Conservation (phyloP, 1,140 invertebrate genomes). For the Zaprionus camerounensis region DNA sequence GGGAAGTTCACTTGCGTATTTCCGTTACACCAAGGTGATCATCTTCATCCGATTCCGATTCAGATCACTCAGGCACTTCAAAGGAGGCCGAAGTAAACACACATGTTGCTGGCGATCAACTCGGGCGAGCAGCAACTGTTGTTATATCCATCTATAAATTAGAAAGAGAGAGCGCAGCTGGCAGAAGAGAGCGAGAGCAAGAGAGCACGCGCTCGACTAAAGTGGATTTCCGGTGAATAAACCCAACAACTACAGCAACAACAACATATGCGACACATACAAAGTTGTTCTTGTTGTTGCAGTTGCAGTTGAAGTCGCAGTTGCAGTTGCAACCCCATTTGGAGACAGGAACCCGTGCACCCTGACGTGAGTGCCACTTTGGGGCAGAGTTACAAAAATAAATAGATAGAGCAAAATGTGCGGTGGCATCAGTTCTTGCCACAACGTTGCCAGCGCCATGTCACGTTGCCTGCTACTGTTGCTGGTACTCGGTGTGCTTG, state of each 20-base stretch:
- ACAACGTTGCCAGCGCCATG: constrained; percentile 33
- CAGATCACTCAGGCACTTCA: constrained; percentile 51
- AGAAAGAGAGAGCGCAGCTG: constrained; percentile 35
- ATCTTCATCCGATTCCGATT: constrained; percentile 56
- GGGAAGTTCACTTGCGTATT: constrained; percentile 55
- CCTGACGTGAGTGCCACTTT: constrained; percentile 35
- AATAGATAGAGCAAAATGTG: constrained; percentile 40
- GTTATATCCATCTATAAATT: constrained; percentile 67
- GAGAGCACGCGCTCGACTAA: constrained; percentile 40
- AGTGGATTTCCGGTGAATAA: constrained; percentile 84
- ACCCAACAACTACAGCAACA: constrained; percentile 50
- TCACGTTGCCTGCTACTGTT: constrained; percentile 35
- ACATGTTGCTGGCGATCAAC: constrained; percentile 70
- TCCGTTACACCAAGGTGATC: constrained; percentile 76
- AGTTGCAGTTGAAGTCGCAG: constrained; percentile 46
- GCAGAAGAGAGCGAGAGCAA: constrained; percentile 23
- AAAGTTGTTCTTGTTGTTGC: constrained; percentile 22
- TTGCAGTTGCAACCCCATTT: constrained; percentile 31
- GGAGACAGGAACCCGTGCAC: constrained; percentile 28
- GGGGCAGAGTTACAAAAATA: constrained; percentile 68
- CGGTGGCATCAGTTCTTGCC: constrained; percentile 17
- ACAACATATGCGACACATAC: constrained; percentile 62
- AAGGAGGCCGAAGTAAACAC: constrained; percentile 49
- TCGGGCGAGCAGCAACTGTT: constrained; percentile 58
- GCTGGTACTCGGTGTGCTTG: constrained; percentile 25